Percentiles rank a stretch among this genome's conserved stretches.
Evolutionary conservation across 2,113 vertebrate genomes (phyloP).

Genomic region (Mustela lutreola): DNA sequence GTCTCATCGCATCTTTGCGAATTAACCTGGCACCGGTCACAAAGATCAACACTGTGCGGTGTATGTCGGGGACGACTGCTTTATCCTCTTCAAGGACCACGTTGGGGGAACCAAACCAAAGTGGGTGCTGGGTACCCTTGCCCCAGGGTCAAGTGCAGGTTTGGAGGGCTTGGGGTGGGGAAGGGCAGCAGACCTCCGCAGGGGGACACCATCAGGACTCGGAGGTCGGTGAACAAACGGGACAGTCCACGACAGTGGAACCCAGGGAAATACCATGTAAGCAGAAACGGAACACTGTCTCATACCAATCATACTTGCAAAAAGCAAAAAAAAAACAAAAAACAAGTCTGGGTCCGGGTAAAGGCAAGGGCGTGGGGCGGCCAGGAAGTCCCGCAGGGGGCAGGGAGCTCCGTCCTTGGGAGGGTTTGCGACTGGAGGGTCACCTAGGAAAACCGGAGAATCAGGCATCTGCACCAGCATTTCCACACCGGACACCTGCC

Average conservation of each 20-base stretch:
- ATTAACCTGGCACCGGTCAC: not conserved
- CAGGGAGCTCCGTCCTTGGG: fast-evolving
- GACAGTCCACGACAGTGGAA: fast-evolving
- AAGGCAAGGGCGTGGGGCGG: fast-evolving
- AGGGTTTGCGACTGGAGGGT: not conserved
- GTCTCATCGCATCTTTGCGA: not conserved
- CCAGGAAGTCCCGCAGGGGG: fast-evolving
- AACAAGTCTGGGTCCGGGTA: fast-evolving
- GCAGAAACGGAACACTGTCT: too few relatives aligned
- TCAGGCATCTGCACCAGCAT: too few relatives aligned
- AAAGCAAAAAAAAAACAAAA: not conserved
- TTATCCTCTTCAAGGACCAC: too few relatives aligned
- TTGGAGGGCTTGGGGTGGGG: not conserved
- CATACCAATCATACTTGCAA: not conserved
- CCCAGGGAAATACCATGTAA: fast-evolving
- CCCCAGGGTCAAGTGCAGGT: not conserved
- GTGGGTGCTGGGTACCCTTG: not conserved
- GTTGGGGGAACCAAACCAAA: not conserved
- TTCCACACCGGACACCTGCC: fast-evolving
- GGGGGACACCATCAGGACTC: fast-evolving
- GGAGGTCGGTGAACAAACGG: not conserved
- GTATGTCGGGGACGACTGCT: not conserved
- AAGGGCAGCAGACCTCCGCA: fast-evolving
- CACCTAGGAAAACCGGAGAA: not conserved
- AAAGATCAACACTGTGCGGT: not conserved